A percentile compares a stretch with the other conserved stretches of the same genome.
Conservation (phyloP, 2,888 invertebrate genomes). For the Archaeoteleia sp. region DNA sequence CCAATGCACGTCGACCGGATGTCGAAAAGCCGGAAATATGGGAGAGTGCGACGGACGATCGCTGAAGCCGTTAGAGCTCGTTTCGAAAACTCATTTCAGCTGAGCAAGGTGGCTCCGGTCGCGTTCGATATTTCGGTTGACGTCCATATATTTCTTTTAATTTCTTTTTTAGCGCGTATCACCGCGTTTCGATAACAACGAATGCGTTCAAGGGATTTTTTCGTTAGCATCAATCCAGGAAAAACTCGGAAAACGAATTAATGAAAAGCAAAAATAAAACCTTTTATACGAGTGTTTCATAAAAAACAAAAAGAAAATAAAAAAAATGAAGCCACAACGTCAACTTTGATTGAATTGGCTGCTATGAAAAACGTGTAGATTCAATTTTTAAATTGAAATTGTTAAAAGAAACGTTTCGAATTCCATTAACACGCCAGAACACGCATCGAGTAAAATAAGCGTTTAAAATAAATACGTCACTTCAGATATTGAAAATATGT, state of each 20-base stretch:
- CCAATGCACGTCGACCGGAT: slow-evolving; percentile 43
- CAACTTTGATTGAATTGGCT: slow-evolving; percentile 42
- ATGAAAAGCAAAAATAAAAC: slow-evolving; percentile 17
- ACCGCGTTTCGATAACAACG: neutral
- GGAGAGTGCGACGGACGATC: slow-evolving; percentile 20
- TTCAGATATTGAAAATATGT: too few relatives aligned
- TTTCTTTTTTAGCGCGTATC: slow-evolving; percentile 3
- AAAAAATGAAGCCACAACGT: slow-evolving; percentile 22
- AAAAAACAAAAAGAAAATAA: neutral
- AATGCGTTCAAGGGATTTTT: neutral
- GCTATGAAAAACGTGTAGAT: slow-evolving; percentile 13
- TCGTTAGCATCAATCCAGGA: neutral
- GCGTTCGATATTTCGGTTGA: slow-evolving; percentile 34
- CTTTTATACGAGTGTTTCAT: neutral
- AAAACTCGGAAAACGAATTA: slow-evolving; percentile 4
- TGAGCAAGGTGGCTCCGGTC: slow-evolving; percentile 11
- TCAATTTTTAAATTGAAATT: slow-evolving; percentile 42
- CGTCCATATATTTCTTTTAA: slow-evolving; percentile 28
- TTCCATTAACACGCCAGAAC: slow-evolving; percentile 31
- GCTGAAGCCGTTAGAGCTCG: neutral
- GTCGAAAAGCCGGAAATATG: slow-evolving; percentile 42
- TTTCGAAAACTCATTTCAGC: slow-evolving; percentile 43
- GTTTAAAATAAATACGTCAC: too few relatives aligned
- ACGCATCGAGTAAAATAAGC: slow-evolving; percentile 22
- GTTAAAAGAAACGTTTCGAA: slow-evolving; percentile 29